These are phyloP conservation scores for Camelus dromedarius DNA, from an alignment of 2,113 vertebrate species.

Conservation along the genomic window DNA sequence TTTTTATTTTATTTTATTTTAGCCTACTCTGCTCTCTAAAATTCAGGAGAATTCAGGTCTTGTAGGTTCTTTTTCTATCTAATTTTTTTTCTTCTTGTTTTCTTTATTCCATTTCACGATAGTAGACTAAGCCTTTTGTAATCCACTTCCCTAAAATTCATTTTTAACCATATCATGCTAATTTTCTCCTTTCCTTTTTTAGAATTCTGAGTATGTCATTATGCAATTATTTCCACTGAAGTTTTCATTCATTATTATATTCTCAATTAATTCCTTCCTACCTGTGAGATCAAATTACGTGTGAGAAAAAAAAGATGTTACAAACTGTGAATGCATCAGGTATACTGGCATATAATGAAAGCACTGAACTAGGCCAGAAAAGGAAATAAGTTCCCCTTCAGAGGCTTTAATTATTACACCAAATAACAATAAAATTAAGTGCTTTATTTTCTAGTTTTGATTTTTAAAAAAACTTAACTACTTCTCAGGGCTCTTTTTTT, in stretches of 20 bases:
- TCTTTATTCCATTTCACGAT: neutral
- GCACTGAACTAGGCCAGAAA: neutral
- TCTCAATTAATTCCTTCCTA: neutral
- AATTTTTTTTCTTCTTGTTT: neutral
- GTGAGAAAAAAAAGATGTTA: neutral
- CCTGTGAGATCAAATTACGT: neutral
- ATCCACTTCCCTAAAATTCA: neutral
- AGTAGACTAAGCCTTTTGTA: neutral
- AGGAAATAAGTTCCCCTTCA: neutral
- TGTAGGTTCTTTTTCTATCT: neutral
- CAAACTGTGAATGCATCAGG: neutral
- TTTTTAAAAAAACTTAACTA: neutral
- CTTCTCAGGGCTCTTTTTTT: neutral
- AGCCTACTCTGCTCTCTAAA: neutral
- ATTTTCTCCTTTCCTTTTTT: neutral
- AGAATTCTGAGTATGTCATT: neutral
- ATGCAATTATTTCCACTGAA: neutral
- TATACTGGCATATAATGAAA: neutral
- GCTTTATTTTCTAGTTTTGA: neutral
- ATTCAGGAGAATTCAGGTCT: neutral
- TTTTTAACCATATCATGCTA: neutral
- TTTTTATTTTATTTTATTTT: neutral
- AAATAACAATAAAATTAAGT: constrained; percentile 14
- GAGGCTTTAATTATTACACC: neutral
- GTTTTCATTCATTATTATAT: constrained; percentile 25